Evolutionary conservation across 2,888 invertebrate genomes (phyloP).

Genomic region (Lochmaea crataegi): DNA sequence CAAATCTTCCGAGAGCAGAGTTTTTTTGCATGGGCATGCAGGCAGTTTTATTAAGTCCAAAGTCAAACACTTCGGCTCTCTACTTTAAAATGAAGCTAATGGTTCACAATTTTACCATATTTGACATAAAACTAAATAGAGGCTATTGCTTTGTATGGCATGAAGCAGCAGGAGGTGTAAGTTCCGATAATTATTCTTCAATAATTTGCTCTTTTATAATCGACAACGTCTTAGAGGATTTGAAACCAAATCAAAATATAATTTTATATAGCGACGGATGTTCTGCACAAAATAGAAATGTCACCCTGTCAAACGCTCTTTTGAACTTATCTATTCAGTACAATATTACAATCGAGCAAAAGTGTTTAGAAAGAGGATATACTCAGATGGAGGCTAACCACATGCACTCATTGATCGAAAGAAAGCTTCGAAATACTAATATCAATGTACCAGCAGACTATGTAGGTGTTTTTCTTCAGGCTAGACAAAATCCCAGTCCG

Average conservation of each 20-base stretch:
- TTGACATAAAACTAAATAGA: slow-evolving; percentile 8
- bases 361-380: slow-evolving; percentile 38
- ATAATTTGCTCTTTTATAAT: slow-evolving; percentile 5
- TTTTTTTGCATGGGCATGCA: slow-evolving; percentile 11
- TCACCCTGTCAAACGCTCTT: slow-evolving; percentile 33
- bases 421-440: slow-evolving; percentile 27
- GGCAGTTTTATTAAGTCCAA: slow-evolving; percentile 7
- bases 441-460: slow-evolving; percentile 38
- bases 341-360: slow-evolving; percentile 38
- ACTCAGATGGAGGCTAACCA: slow-evolving; percentile 41
- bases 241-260: not conserved
- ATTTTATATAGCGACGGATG: slow-evolving; percentile 35
- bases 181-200: slow-evolving; percentile 12
- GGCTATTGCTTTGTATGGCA: slow-evolving; percentile 21
- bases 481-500: slow-evolving; percentile 30
- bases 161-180: slow-evolving; percentile 9
- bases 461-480: slow-evolving; percentile 24
- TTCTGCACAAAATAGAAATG: slow-evolving; percentile 36
- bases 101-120: slow-evolving; percentile 1
- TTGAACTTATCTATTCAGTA: slow-evolving; percentile 33
- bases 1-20: not conserved
- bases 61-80: slow-evolving; percentile 7
- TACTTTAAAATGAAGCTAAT: slow-evolving; percentile 13
- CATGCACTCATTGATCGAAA: slow-evolving; percentile 38
- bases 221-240: not conserved